Evolutionary conservation across 2,888 invertebrate species (phyloP).

Genomic region (Hedya salicella): DNA sequence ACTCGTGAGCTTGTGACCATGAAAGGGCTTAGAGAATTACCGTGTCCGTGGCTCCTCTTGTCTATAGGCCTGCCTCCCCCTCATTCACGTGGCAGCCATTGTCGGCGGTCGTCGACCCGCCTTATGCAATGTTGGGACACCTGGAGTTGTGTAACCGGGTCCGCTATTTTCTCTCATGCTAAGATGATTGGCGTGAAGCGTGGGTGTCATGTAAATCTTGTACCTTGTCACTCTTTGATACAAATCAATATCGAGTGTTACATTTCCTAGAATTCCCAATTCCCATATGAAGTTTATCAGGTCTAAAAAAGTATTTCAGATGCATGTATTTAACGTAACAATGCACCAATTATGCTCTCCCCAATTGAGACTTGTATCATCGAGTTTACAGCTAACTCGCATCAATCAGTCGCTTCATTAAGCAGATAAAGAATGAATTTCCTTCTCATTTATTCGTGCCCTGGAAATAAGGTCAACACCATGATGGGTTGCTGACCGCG

Average conservation of each 20-base stretch:
- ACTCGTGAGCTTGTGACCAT: conserved; percentile 44
- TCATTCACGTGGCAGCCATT: conserved; percentile 56
- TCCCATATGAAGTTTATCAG: too few relatives aligned
- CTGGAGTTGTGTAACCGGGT: conserved; percentile 63
- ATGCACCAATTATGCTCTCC: conserved; percentile 20
- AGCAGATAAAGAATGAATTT: conserved; percentile 34
- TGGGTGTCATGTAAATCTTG: conserved; percentile 44
- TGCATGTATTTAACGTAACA: conserved; percentile 10
- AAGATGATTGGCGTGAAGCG: conserved; percentile 47
- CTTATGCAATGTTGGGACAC: conserved; percentile 69
- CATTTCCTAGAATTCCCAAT: too few relatives aligned
- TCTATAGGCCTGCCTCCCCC: conserved; percentile 56
- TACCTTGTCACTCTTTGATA: conserved; percentile 24
- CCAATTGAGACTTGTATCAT: conserved; percentile 37
- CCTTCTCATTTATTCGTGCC: conserved; percentile 25
- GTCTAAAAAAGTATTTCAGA: too few relatives aligned
- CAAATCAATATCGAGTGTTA: not conserved
- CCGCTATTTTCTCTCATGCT: conserved; percentile 40
- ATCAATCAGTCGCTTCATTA: conserved; percentile 36
- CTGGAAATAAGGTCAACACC: conserved; percentile 50
- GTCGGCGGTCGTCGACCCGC: conserved; percentile 70
- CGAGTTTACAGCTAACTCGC: conserved; percentile 28
- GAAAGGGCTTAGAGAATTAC: conserved; percentile 48
- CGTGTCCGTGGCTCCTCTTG: conserved; percentile 54
- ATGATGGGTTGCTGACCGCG: conserved; percentile 55